Percentiles rank a stretch among this genome's conserved stretches.
phyloP scores from a whole-genome alignment of 2,888 invertebrate species.

The Acleris cristana region DNA sequence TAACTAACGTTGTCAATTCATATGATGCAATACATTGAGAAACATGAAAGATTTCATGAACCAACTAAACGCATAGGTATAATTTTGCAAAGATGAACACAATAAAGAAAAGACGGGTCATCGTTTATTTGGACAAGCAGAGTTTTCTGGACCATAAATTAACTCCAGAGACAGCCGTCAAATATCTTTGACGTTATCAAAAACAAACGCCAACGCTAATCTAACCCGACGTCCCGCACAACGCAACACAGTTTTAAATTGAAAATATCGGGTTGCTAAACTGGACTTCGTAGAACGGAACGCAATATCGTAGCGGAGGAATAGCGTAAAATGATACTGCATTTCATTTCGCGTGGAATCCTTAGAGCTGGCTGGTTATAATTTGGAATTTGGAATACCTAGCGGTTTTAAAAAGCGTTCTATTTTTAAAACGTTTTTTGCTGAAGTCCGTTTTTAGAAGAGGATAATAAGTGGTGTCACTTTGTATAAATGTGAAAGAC shows the following conservation, averaged over 20 bases:
- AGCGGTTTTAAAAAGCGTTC: background rate
- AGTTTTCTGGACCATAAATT: conserved; percentile 3
- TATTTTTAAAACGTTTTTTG: background rate
- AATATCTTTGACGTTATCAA: conserved; percentile 33
- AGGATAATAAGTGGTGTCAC: background rate
- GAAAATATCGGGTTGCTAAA: conserved; percentile 66
- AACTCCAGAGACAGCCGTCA: conserved; percentile 24
- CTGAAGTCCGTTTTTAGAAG: background rate
- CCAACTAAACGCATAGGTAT: background rate
- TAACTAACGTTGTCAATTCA: background rate
- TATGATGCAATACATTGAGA: too few species aligned
- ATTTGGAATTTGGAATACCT: conserved; percentile 15
- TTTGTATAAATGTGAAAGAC: background rate
- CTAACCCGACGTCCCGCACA: conserved; percentile 23
- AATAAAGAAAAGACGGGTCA: too few species aligned
- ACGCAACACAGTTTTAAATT: conserved; percentile 62
- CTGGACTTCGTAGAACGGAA: conserved; percentile 63
- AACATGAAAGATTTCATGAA: background rate
- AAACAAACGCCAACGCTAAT: conserved; percentile 28
- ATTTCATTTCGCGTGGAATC: conserved; percentile 31
- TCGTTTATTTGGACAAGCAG: too few species aligned
- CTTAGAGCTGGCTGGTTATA: conserved; percentile 30
- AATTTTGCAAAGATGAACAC: background rate
- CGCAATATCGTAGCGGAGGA: conserved; percentile 48
- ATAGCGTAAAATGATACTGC: conserved; percentile 49